Percentiles rank a stretch among this genome's conserved stretches.
Conservation (phyloP, 2,888 invertebrate species). For the Allacma fusca region DNA sequence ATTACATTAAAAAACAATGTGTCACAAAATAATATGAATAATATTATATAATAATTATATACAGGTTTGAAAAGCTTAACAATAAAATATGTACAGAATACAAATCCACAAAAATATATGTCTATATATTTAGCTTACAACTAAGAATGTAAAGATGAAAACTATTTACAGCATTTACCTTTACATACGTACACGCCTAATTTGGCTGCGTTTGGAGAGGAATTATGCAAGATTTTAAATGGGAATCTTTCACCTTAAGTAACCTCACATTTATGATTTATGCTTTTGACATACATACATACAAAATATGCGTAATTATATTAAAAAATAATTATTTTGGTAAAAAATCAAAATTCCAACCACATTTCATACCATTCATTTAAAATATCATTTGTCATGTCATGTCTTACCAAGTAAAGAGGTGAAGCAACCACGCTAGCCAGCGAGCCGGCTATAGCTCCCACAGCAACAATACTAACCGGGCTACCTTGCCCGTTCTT, state of each 20-base stretch:
- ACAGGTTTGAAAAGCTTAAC: not conserved
- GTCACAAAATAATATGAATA: too few species aligned
- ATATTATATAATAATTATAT: too few species aligned
- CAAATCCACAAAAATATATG: not conserved
- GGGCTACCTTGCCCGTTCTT: constrained; percentile 52
- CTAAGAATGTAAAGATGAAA: constrained; percentile 13
- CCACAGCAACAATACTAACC: constrained; percentile 73
- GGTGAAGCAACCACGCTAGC: constrained; percentile 86
- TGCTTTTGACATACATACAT: constrained; percentile 30
- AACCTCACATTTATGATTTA: constrained; percentile 30
- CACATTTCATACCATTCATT: constrained; percentile 17
- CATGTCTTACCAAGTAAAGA: constrained; percentile 76
- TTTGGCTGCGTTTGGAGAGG: constrained; percentile 30
- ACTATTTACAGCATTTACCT: constrained; percentile 28
- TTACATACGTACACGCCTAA: constrained; percentile 21
- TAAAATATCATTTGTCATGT: constrained; percentile 18
- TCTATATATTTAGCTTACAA: not conserved
- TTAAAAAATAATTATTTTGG: not conserved
- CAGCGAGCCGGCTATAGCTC: constrained; percentile 82
- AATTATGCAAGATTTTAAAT: constrained; percentile 24
- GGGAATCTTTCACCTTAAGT: constrained; percentile 30
- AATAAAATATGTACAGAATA: not conserved
- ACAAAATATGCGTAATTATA: not conserved
- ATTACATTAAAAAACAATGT: too few species aligned
- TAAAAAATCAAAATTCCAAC: not conserved